These are phyloP conservation scores for Cheilosia grossa DNA, from an alignment of 2,888 invertebrate genomes.

Conservation along the genomic window DNA sequence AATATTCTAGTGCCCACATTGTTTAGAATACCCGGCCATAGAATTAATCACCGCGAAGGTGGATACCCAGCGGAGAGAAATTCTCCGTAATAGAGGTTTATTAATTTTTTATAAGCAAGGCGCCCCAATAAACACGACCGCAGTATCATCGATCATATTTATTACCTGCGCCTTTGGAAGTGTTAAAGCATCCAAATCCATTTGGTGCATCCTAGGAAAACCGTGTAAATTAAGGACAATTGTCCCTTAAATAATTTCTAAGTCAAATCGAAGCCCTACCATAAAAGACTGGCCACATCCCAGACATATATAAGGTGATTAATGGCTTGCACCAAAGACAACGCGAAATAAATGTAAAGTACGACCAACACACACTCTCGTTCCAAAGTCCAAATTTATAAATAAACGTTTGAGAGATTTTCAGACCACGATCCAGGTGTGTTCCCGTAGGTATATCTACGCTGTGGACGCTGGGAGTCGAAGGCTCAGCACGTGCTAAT, in stretches of 20 bases:
- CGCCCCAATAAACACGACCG: too few relatives aligned
- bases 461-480: slow-evolving; percentile 14
- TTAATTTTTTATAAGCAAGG: neutral
- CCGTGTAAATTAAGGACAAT: slow-evolving; percentile 24
- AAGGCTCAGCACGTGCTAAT: slow-evolving; percentile 67
- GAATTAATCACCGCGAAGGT: neutral
- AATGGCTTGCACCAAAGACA: slow-evolving; percentile 27
- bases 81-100: slow-evolving; percentile 1
- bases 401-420: slow-evolving; percentile 64
- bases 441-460: slow-evolving; percentile 13
- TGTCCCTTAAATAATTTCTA: neutral
- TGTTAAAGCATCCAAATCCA: too few relatives aligned
- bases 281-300: slow-evolving; percentile 25
- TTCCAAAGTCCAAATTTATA: slow-evolving; percentile 69
- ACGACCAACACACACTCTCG: neutral
- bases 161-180: too few relatives aligned
- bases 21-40: too few relatives aligned
- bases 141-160: too few relatives aligned
- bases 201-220: too few relatives aligned
- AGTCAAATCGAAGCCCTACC: neutral
- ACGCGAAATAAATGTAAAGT: slow-evolving; percentile 13
- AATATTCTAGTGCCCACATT: too few relatives aligned
- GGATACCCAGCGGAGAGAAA: neutral
- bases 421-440: slow-evolving; percentile 48
- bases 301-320: slow-evolving; percentile 49